phyloP scores from a whole-genome alignment of 64 coral and sea anemone genomes.

The Cladopsammia gracilis region DNA sequence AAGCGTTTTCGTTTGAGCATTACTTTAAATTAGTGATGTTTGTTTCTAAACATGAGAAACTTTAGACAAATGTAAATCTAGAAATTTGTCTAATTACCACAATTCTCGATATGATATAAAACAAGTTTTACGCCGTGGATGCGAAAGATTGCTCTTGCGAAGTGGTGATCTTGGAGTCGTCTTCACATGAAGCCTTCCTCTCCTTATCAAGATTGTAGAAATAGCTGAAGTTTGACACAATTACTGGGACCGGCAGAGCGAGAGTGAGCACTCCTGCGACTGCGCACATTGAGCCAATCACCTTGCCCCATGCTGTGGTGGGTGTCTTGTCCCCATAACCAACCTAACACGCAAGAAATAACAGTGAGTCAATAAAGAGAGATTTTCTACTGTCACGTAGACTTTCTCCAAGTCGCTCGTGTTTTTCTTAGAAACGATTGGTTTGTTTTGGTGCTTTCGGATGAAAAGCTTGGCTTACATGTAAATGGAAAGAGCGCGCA shows the following conservation, averaged over 20 bases:
- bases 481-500: no score
- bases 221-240: constrained; percentile 95
- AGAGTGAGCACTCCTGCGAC: constrained; percentile 90
- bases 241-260: constrained; percentile 86
- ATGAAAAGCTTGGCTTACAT: no score
- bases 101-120: no score
- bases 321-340: constrained; percentile 94
- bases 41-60: no score
- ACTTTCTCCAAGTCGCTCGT: no score
- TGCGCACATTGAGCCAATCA: constrained; percentile 84
- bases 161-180: neutral
- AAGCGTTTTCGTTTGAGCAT: no score
- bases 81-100: neutral
- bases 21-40: no score
- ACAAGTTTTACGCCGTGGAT: neutral
- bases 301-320: constrained; percentile 74
- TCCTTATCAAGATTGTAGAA: constrained; percentile 94
- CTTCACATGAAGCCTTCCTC: constrained; percentile 3
- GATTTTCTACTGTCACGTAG: neutral
- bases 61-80: no score
- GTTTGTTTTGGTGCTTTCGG: no score
- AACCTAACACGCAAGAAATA: constrained; percentile 13
- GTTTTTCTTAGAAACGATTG: no score
- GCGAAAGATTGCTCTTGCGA: constrained; percentile 7
- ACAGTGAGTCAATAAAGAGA: neutral